Conservation (phyloP, 1,140 invertebrate species). For the Meloidogyne chitwoodi region DNA sequence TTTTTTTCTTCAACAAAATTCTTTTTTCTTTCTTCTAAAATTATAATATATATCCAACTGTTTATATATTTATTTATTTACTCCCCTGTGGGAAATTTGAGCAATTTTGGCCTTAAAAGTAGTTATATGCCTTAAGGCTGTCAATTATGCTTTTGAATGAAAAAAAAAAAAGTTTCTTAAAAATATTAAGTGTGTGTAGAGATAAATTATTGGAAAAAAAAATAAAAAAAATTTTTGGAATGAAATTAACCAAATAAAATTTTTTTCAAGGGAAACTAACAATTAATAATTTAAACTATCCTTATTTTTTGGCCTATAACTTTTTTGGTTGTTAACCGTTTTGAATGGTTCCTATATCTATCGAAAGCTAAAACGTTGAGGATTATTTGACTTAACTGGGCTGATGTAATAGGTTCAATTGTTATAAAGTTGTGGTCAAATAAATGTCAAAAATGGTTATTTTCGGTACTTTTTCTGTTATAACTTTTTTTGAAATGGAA, state of each 20-base stretch:
- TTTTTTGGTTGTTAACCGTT: too few species aligned
- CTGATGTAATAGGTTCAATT: too few species aligned
- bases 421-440: too few species aligned
- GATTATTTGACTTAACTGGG: too few species aligned
- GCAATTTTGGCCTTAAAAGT: background rate
- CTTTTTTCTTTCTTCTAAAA: background rate
- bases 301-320: too few species aligned
- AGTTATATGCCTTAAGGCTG: background rate
- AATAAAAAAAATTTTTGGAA: background rate
- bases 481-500: too few species aligned
- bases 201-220: background rate
- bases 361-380: too few species aligned
- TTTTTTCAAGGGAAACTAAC: too few species aligned
- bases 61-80: background rate
- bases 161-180: background rate
- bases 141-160: background rate
- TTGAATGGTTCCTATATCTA: too few species aligned
- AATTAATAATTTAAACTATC: too few species aligned
- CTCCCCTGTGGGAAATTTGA: background rate
- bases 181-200: background rate
- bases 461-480: too few species aligned
- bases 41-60: background rate
- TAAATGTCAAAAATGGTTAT: too few species aligned
- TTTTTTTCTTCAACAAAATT: background rate
- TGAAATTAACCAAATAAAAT: background rate